Evolutionary conservation across 2,888 invertebrate species (phyloP).

Genomic region (Nysson spinosus): DNA sequence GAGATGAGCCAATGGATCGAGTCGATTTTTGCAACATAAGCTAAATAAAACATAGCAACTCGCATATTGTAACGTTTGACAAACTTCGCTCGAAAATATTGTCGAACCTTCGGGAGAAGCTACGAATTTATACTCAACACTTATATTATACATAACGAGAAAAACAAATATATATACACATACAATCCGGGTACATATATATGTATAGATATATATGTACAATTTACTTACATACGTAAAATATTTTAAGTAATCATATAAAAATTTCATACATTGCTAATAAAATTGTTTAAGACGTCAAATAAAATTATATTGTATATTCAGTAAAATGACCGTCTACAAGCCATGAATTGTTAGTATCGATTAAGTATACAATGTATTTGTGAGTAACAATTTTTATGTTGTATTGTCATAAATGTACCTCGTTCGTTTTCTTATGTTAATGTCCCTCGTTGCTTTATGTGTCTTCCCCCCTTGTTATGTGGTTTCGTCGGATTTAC

Average conservation of each 20-base stretch:
- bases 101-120: conserved; percentile 22
- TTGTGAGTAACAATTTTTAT: no score
- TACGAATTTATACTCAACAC: conserved; percentile 54
- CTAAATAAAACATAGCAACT: conserved; percentile 22
- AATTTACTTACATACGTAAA: conserved; percentile 54
- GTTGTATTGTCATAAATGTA: no score
- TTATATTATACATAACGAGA: conserved; percentile 23
- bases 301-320: conserved; percentile 73
- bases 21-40: conserved; percentile 22
- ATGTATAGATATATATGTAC: conserved; percentile 50
- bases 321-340: conserved; percentile 62
- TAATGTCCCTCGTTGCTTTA: conserved; percentile 13
- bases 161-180: conserved; percentile 51
- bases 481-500: neutral
- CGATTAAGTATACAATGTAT: no score
- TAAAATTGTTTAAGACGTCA: conserved; percentile 68
- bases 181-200: conserved; percentile 50
- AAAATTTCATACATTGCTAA: conserved; percentile 71
- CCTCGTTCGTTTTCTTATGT: no score
- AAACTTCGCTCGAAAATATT: conserved; percentile 26
- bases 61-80: conserved; percentile 38
- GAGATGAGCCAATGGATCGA: conserved; percentile 9
- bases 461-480: no score
- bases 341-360: no score
- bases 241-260: conserved; percentile 68